phyloP scores from a whole-genome alignment of 2,888 invertebrate species.

The Axea sp. region DNA sequence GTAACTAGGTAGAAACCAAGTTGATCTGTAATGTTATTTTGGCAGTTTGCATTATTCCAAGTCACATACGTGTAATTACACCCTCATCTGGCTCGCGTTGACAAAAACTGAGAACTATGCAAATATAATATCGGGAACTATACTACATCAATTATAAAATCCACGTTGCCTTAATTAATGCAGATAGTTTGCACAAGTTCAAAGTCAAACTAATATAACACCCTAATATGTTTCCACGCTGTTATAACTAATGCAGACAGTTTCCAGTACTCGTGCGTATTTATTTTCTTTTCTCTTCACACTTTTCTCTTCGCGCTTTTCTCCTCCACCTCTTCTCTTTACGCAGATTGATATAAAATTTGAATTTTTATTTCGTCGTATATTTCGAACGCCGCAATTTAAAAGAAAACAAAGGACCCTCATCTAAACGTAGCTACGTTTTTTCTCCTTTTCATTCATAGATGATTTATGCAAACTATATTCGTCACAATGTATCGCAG shows the following conservation, averaged over 20 bases:
- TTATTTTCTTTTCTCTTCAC: slow-evolving; percentile 4
- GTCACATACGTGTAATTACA: no score
- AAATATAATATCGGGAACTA: slow-evolving; percentile 26
- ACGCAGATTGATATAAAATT: slow-evolving; percentile 37
- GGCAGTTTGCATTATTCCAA: no score
- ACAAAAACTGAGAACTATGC: slow-evolving; percentile 28
- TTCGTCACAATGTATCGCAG: slow-evolving; percentile 42
- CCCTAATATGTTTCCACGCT: slow-evolving; percentile 20
- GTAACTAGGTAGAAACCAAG: no score
- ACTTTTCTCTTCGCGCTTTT: background rate
- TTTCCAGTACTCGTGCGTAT: slow-evolving; percentile 1
- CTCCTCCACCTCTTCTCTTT: background rate
- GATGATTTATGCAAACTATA: slow-evolving; percentile 49
- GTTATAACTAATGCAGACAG: slow-evolving; percentile 41
- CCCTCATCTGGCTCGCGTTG: no score
- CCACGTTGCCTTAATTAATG: slow-evolving; percentile 31
- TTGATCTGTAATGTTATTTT: no score
- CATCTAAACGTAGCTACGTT: slow-evolving; percentile 12
- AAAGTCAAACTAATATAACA: slow-evolving; percentile 32
- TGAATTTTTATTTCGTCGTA: slow-evolving; percentile 27
- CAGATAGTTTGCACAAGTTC: slow-evolving; percentile 42
- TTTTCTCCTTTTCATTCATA: slow-evolving; percentile 34
- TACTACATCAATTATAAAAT: slow-evolving; percentile 33
- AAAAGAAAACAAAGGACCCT: slow-evolving; percentile 27
- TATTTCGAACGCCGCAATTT: slow-evolving; percentile 22